Conservation (phyloP, 2,797 vertebrate genomes). For the Parauchenoglanis punctatus region DNA sequence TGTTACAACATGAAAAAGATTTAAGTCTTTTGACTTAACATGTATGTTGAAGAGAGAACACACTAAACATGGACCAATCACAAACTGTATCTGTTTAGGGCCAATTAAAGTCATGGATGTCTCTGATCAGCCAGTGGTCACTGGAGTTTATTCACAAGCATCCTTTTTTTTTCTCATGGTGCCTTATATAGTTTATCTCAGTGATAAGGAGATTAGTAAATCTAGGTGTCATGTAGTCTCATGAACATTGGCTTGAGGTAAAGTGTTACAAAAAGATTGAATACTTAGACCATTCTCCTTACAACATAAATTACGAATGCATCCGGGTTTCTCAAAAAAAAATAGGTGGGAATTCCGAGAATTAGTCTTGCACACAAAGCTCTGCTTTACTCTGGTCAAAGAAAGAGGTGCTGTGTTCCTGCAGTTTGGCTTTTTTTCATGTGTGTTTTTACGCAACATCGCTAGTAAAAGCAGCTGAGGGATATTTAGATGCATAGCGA, state of each 20-base stretch:
- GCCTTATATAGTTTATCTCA: not conserved
- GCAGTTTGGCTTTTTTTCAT: slow-evolving; percentile 47
- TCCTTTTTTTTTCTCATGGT: not conserved
- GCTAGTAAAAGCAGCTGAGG: slow-evolving; percentile 14
- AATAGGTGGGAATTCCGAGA: not conserved
- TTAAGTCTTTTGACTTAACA: not conserved
- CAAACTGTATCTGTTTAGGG: not conserved
- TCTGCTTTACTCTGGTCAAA: slow-evolving; percentile 59
- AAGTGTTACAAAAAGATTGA: not conserved
- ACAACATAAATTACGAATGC: not conserved
- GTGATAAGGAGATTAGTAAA: not conserved
- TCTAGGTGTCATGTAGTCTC: not conserved
- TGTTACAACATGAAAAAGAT: not conserved
- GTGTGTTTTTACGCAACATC: slow-evolving; percentile 21
- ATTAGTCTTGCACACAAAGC: slow-evolving; percentile 22
- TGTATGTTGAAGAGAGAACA: not conserved
- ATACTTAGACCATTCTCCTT: not conserved
- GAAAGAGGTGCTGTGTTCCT: slow-evolving; percentile 69
- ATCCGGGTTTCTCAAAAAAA: not conserved
- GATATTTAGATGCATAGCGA: slow-evolving; percentile 28
- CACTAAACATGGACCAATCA: not conserved
- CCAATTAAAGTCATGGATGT: not conserved
- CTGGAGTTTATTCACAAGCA: not conserved
- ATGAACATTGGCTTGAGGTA: not conserved
- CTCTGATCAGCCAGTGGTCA: not conserved